Evolutionary conservation across 1,140 invertebrate species (phyloP).

Genomic region (Scylla paramamosain): DNA sequence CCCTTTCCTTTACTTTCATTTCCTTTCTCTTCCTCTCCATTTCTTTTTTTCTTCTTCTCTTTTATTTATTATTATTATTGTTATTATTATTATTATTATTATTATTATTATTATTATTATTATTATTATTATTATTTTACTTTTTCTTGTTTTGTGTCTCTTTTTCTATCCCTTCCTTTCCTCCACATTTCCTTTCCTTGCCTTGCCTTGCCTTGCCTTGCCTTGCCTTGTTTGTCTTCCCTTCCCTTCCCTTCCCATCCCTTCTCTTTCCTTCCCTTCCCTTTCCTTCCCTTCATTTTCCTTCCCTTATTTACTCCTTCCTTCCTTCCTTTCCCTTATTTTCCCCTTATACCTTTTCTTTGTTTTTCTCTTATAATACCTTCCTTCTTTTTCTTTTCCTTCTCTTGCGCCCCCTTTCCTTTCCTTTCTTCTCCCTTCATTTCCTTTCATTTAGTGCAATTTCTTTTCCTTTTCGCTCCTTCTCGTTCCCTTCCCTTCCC

Average conservation of each 20-base stretch:
- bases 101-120: not conserved
- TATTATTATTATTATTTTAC: not conserved
- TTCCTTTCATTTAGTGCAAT: too few relatives aligned
- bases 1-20: not conserved
- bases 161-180: constrained; percentile 35
- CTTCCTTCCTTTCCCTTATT: too few relatives aligned
- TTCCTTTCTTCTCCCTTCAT: too few relatives aligned
- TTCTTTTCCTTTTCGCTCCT: not conserved
- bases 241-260: not conserved
- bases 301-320: too few relatives aligned
- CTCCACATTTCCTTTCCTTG: not conserved
- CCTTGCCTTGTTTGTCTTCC: not conserved
- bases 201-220: not conserved
- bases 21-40: not conserved
- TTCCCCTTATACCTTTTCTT: too few relatives aligned
- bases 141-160: not conserved
- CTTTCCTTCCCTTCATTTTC: not conserved
- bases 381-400: too few relatives aligned
- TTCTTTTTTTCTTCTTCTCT: not conserved
- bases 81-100: not conserved
- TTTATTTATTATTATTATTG: not conserved
- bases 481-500: too few relatives aligned
- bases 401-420: too few relatives aligned
- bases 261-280: not conserved
- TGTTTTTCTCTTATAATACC: too few relatives aligned